These are phyloP conservation scores for Danio jaintianensis DNA, from an alignment of 2,797 vertebrate species.

Conservation along the genomic window DNA sequence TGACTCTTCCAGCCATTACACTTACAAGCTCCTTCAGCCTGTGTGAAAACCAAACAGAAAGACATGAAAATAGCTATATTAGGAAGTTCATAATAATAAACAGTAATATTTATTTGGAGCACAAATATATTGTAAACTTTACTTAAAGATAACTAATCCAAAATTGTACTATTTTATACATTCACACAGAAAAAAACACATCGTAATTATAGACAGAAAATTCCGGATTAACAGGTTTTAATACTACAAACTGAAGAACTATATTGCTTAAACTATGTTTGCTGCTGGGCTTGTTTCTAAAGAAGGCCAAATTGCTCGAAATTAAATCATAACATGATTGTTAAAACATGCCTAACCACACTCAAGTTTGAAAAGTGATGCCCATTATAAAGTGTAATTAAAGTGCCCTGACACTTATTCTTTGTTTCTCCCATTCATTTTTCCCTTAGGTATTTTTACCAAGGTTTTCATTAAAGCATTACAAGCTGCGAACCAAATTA, in stretches of 20 bases:
- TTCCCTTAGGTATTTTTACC: too few relatives aligned
- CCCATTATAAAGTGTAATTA: neutral
- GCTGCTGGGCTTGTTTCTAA: neutral
- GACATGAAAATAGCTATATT: neutral
- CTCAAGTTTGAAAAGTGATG: neutral
- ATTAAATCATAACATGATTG: neutral
- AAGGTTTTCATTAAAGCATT: too few relatives aligned
- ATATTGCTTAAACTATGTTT: neutral
- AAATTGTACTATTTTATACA: neutral
- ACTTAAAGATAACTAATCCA: neutral
- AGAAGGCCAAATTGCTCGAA: neutral
- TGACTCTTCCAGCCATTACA: conserved; percentile 99
- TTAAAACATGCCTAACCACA: neutral
- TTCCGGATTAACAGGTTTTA: neutral
- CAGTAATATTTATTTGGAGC: neutral
- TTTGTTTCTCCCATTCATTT: too few relatives aligned
- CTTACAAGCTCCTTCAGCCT: conserved; percentile 97
- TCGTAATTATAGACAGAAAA: neutral
- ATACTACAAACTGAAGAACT: neutral
- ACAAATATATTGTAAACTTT: neutral
- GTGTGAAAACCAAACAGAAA: conserved; percentile 36
- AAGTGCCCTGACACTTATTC: too few relatives aligned
- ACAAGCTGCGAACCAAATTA: too few relatives aligned
- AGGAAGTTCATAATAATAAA: neutral
- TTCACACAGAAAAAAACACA: neutral